These are phyloP conservation scores for Dendrocincla tyrannina DNA, from an alignment of 2,797 vertebrate species.

Conservation along the genomic window DNA sequence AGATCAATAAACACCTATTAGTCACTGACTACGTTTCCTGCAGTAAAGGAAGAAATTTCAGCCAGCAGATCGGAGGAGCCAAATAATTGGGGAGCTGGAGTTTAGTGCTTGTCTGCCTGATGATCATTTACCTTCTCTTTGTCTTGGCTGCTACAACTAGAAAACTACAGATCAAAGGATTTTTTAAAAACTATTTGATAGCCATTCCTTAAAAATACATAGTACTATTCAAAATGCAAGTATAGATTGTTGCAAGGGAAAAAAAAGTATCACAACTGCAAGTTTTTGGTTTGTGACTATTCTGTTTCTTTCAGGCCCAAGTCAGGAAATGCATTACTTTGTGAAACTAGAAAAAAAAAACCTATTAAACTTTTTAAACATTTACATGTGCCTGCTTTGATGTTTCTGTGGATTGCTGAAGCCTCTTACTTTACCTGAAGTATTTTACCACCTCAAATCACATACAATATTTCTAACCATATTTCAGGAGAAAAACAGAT, in stretches of 20 bases:
- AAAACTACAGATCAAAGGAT: not conserved
- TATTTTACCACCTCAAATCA: not conserved
- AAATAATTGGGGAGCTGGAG: not conserved
- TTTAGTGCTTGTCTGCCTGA: not conserved
- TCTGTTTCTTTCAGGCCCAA: not conserved
- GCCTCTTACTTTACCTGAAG: not conserved
- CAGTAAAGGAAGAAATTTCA: not conserved
- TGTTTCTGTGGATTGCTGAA: not conserved
- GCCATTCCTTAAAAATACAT: not conserved
- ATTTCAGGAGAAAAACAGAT: not conserved
- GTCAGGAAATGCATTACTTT: not conserved
- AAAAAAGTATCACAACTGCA: not conserved
- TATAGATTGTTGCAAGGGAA: not conserved
- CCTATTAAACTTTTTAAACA: not conserved
- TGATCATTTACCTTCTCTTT: not conserved
- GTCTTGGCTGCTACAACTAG: not conserved
- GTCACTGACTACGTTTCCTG: conserved; percentile 26
- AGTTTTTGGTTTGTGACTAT: not conserved
- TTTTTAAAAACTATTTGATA: not conserved
- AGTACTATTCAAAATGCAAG: not conserved
- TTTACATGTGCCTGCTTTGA: not conserved
- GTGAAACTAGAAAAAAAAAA: not conserved
- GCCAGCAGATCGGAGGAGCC: not conserved
- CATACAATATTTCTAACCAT: not conserved
- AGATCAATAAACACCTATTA: conserved; percentile 40